Percentiles rank a stretch among this genome's conserved stretches.
Evolutionary conservation across 2,888 invertebrate genomes (phyloP).

Genomic region (Spisula subtruncata): DNA sequence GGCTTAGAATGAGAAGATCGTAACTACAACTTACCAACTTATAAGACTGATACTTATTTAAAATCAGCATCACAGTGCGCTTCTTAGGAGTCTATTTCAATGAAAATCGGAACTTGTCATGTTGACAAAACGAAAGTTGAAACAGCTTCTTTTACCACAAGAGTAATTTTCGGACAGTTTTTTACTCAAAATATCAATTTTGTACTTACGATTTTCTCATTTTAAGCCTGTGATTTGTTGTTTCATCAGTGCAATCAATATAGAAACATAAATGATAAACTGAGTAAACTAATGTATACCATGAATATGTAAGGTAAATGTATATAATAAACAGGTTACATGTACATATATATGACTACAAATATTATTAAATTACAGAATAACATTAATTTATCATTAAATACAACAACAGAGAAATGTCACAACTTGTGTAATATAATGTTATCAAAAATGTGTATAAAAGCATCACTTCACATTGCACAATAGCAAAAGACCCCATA

Average conservation of each 20-base stretch:
- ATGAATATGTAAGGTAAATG: not conserved
- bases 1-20: too few species aligned
- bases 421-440: not conserved
- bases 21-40: too few species aligned
- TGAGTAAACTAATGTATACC: not conserved
- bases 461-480: not conserved
- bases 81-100: too few species aligned
- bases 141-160: too few species aligned
- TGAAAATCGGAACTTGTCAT: too few species aligned
- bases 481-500: not conserved
- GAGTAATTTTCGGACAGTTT: too few species aligned
- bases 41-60: too few species aligned
- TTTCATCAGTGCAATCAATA: not conserved
- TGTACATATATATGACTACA: constrained; percentile 24
- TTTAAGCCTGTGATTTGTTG: not conserved
- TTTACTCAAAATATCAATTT: too few species aligned
- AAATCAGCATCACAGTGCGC: too few species aligned
- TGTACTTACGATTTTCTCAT: too few species aligned
- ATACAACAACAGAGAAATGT: not conserved
- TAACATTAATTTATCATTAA: not conserved
- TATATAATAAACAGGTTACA: constrained; percentile 1
- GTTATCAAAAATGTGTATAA: not conserved
- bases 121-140: too few species aligned
- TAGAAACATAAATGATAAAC: not conserved
- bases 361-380: not conserved